A percentile compares a stretch with the other conserved stretches of the same genome.
Conservation (phyloP, 2,113 vertebrate genomes). For the Setophaga petechia region DNA sequence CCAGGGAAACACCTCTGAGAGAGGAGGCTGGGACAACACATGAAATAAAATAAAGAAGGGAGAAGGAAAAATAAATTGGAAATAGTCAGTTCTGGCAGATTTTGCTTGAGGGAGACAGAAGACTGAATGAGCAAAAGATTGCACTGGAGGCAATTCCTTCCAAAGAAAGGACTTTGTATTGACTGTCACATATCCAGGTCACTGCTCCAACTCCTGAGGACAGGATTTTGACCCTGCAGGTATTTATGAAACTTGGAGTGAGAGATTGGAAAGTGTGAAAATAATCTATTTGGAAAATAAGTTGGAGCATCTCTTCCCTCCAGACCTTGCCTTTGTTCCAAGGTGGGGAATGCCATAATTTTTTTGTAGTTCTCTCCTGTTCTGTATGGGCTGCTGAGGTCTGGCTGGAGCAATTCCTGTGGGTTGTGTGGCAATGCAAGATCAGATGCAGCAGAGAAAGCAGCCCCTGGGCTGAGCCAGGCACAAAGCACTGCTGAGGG, state of each 20-base stretch:
- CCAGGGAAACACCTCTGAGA: conserved; percentile 46
- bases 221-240: conserved; percentile 28
- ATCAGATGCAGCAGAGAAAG: background rate
- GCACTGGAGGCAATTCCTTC: conserved; percentile 31
- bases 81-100: conserved; percentile 66
- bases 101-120: conserved; percentile 55
- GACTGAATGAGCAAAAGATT: conserved; percentile 50
- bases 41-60: background rate
- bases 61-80: background rate
- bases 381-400: background rate
- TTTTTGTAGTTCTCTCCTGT: background rate
- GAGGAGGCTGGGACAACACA: background rate
- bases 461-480: background rate
- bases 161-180: conserved; percentile 26
- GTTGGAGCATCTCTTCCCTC: background rate
- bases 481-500: background rate
- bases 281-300: background rate
- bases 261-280: background rate
- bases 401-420: background rate
- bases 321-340: background rate
- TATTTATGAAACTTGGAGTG: conserved; percentile 4
- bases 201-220: conserved; percentile 4
- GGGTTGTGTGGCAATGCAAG: background rate
- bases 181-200: conserved; percentile 39
- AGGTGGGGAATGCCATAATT: background rate